A percentile compares a stretch with the other conserved stretches of the same genome.
Evolutionary conservation across 37 sponge, comb jelly and placozoan species (phyloP).

Genomic region (Chondrosia reniformis): DNA sequence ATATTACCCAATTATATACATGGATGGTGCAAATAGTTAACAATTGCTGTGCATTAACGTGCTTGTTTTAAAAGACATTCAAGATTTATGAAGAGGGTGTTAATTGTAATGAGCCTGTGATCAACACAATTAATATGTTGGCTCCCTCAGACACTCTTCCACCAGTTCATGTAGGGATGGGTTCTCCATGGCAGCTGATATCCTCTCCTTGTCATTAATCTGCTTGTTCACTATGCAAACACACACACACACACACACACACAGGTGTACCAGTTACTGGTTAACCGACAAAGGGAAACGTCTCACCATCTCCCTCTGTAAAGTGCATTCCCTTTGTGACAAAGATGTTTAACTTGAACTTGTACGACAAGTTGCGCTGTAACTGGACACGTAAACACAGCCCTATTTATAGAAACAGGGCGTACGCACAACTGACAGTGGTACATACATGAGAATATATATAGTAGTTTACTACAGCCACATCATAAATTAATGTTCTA

Average conservation of each 20-base stretch:
- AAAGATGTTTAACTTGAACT: slow-evolving; percentile 64
- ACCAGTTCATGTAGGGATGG: slow-evolving; percentile 71
- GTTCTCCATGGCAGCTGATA: slow-evolving; percentile 93
- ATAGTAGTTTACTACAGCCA: not conserved
- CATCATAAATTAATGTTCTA: no score
- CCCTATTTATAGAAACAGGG: slow-evolving; percentile 17
- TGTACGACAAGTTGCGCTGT: slow-evolving; percentile 40
- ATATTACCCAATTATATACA: no score
- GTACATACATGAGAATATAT: not conserved
- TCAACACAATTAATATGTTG: slow-evolving; percentile 62
- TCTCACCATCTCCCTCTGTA: slow-evolving; percentile 58
- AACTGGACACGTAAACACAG: slow-evolving; percentile 74
- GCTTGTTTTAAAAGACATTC: not conserved
- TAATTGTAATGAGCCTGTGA: not conserved
- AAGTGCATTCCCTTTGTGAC: slow-evolving; percentile 68
- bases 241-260: no score
- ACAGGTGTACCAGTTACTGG: no score
- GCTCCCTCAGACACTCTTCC: slow-evolving; percentile 79
- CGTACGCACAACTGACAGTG: not conserved
- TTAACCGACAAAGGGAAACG: not conserved
- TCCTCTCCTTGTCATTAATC: slow-evolving; percentile 93
- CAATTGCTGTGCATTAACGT: not conserved
- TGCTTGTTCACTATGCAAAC: slow-evolving; percentile 81
- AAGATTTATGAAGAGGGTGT: not conserved
- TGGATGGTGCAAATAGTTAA: no score